phyloP scores from a whole-genome alignment of 2,113 vertebrate genomes.

The Macaca fascicularis region T2T-MFA8v1.1 NC_088379.1:186167501-186168000 shows the following conservation, averaged over 20 bases:
- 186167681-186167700: slow-evolving; percentile 62
- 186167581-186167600: background rate
- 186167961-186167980: slow-evolving; percentile 43
- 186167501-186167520: background rate
- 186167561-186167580: background rate
- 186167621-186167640: slow-evolving; percentile 61
- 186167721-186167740: slow-evolving; percentile 39
- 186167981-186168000: slow-evolving; percentile 14
- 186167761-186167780: slow-evolving; percentile 43
- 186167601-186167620: slow-evolving; percentile 46
- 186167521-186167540: background rate
- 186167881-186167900: background rate
- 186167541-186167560: background rate
- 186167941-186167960: background rate
- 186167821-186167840: background rate
- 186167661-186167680: slow-evolving; percentile 56
- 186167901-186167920: background rate
- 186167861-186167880: background rate
- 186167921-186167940: background rate
- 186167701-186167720: slow-evolving; percentile 64
- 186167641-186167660: slow-evolving; percentile 74
- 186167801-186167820: background rate
- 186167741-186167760: background rate
- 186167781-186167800: slow-evolving; percentile 31
- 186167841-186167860: background rate